phyloP scores from a whole-genome alignment of 1,140 invertebrate genomes.

The Coboldia fuscipes region DNA sequence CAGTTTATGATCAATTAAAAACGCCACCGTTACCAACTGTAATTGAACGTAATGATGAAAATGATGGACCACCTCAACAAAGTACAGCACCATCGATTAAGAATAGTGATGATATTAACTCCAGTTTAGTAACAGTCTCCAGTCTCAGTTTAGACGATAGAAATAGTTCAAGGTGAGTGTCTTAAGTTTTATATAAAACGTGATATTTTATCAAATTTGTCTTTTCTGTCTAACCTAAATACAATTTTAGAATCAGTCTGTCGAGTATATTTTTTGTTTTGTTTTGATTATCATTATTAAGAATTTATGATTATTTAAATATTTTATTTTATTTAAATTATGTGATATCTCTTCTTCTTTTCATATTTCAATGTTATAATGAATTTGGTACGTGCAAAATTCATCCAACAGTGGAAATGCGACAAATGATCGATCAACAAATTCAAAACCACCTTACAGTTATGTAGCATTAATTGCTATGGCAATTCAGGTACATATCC shows the following conservation, averaged over 20 bases:
- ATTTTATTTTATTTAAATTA: neutral
- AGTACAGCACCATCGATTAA: neutral
- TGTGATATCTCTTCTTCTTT: no score
- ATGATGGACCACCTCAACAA: neutral
- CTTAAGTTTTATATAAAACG: no score
- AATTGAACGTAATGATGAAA: neutral
- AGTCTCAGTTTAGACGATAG: neutral
- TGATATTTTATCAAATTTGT: no score
- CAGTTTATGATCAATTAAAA: neutral
- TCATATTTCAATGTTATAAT: no score
- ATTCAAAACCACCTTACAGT: slow-evolving; percentile 62
- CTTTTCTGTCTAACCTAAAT: no score
- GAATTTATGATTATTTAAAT: neutral
- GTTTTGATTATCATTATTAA: neutral
- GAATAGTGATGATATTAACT: neutral
- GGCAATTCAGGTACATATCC: slow-evolving; percentile 43
- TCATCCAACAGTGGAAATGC: no score
- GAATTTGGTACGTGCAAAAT: no score
- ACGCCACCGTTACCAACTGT: neutral
- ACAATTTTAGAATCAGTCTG: no score
- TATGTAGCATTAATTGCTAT: slow-evolving; percentile 89
- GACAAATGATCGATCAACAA: neutral
- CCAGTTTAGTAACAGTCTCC: no score
- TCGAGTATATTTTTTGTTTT: no score
- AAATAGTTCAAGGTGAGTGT: neutral